Evolutionary conservation across 2,888 invertebrate species (phyloP).

Genomic region (Oeneis ivallda): DNA sequence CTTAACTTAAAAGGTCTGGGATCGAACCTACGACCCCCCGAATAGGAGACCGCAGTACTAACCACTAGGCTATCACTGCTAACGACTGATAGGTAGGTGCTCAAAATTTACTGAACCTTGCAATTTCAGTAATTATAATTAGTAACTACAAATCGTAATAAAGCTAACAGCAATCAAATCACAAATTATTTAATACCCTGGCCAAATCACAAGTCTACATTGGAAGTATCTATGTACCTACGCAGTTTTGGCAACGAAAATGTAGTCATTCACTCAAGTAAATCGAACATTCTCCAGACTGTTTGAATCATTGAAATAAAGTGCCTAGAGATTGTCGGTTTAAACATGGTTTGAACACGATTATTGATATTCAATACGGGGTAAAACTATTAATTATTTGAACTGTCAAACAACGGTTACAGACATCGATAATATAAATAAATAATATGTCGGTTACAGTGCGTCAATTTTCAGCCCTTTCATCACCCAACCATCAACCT

Average conservation of each 20-base stretch:
- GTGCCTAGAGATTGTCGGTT: background rate
- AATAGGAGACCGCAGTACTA: too few relatives aligned
- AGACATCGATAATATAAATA: too few relatives aligned
- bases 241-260: conserved; percentile 52
- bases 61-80: too few relatives aligned
- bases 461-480: too few relatives aligned
- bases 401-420: background rate
- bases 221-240: conserved; percentile 46
- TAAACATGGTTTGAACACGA: conserved; percentile 28
- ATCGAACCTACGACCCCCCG: too few relatives aligned
- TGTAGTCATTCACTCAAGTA: conserved; percentile 37
- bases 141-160: background rate
- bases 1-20: too few relatives aligned
- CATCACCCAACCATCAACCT: too few relatives aligned
- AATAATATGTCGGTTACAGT: too few relatives aligned
- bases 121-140: too few relatives aligned
- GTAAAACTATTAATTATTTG: conserved; percentile 22
- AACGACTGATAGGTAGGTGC: too few relatives aligned
- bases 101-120: too few relatives aligned
- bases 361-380: conserved; percentile 28
- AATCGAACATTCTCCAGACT: conserved; percentile 31
- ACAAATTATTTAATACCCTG: conserved; percentile 23
- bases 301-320: conserved; percentile 13
- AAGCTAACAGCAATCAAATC: background rate
- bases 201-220: conserved; percentile 45